Conservation (phyloP, 30 jellyfish, hydroid and myxozoan species). For the Rhopilema esculentum region DNA sequence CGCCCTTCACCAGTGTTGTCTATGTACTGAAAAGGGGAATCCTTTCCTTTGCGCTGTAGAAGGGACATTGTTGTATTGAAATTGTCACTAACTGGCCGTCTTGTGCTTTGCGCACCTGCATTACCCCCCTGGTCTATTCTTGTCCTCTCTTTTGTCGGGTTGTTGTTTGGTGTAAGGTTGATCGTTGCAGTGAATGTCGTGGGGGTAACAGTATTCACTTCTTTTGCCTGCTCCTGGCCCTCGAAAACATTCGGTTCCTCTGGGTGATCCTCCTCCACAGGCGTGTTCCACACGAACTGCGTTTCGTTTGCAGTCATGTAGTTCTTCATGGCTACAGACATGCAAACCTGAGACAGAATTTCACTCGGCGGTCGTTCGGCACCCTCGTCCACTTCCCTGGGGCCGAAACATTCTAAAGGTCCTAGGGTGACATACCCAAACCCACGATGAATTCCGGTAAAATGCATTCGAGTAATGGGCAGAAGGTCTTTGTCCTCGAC, state of each 20-base stretch:
- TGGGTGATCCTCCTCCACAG: conserved; percentile 12
- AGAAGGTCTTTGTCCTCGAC: conserved; percentile 74
- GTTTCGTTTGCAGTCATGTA: conserved; percentile 75
- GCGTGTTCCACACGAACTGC: conserved; percentile 57
- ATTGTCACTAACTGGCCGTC: neutral
- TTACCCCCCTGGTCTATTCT: neutral
- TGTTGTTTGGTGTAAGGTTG: neutral
- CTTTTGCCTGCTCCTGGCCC: neutral
- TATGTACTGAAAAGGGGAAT: conserved; percentile 1
- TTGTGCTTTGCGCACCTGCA: neutral
- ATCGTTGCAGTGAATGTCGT: conserved; percentile 1
- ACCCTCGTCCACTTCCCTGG: conserved; percentile 33
- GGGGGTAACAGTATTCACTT: neutral
- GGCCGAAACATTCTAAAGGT: conserved; percentile 92
- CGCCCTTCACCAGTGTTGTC: conserved; percentile 12
- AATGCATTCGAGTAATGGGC: conserved; percentile 81
- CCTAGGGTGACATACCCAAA: conserved; percentile 75
- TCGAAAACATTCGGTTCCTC: neutral
- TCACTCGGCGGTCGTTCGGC: conserved; percentile 57
- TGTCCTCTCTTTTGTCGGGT: neutral
- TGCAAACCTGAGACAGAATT: conserved; percentile 73
- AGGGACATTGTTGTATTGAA: neutral
- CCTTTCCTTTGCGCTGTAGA: neutral
- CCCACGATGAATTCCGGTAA: conserved; percentile 75
- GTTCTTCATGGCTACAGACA: conserved; percentile 40